Percentiles rank a stretch among this genome's conserved stretches.
These are phyloP conservation scores for Natator depressus DNA, from an alignment of 2,113 vertebrate species.

Conservation along the genomic window DNA sequence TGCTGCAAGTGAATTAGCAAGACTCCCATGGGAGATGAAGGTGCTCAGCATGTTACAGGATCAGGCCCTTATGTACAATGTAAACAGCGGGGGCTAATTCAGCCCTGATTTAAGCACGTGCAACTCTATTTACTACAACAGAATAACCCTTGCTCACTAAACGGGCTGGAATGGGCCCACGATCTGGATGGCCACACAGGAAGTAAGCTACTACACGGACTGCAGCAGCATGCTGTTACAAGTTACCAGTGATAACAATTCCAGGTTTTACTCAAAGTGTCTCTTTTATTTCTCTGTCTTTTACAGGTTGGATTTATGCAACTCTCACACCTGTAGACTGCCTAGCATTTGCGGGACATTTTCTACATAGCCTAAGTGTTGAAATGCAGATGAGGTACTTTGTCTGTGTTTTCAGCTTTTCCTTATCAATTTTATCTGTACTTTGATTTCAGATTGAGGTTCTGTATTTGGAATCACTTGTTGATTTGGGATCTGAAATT, in stretches of 20 bases:
- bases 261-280: neutral
- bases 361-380: constrained; percentile 94
- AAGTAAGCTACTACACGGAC: neutral
- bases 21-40: neutral
- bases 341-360: constrained; percentile 95
- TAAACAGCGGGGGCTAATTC: neutral
- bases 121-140: neutral
- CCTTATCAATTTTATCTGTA: neutral
- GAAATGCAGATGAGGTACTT: constrained; percentile 98
- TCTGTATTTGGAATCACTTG: neutral
- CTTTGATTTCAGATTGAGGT: neutral
- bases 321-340: constrained; percentile 97
- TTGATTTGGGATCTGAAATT: neutral
- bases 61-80: neutral
- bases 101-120: neutral
- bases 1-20: neutral
- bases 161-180: neutral
- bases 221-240: neutral
- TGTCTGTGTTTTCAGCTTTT: neutral
- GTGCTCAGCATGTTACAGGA: neutral
- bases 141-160: neutral
- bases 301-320: constrained; percentile 96
- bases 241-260: neutral
- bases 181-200: neutral
- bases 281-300: neutral